phyloP scores from a whole-genome alignment of 2,797 vertebrate species.

The Pangasius sanitwongsei region DNA sequence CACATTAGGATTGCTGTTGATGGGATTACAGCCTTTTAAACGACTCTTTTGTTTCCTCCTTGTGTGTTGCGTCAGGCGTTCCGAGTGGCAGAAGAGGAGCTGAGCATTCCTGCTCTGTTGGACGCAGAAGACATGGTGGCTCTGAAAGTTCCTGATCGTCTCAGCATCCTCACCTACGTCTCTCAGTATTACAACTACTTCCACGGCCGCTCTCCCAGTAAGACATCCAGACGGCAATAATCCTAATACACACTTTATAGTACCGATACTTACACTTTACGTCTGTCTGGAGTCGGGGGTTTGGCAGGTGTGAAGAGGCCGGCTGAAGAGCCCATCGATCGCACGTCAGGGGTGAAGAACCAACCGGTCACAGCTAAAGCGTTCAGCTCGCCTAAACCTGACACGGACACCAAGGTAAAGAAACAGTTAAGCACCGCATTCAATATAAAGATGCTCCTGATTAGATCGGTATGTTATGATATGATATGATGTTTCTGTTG shows the following conservation, averaged over 20 bases:
- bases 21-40: not conserved
- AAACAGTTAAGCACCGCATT: too few species aligned
- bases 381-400: conserved; percentile 63
- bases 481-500: not conserved
- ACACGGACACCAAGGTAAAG: conserved; percentile 60
- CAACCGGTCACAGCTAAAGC: conserved; percentile 68
- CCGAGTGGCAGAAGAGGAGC: conserved; percentile 84
- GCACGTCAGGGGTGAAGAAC: conserved; percentile 73
- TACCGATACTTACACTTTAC: not conserved
- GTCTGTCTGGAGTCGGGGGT: conserved; percentile 81
- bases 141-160: conserved; percentile 88
- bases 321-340: conserved; percentile 67
- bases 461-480: not conserved
- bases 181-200: conserved; percentile 99
- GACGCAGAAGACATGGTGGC: conserved; percentile 98
- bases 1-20: not conserved
- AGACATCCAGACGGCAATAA: conserved; percentile 61
- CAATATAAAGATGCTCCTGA: too few species aligned
- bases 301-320: conserved; percentile 87
- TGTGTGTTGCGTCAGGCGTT: conserved; percentile 82
- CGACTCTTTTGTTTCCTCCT: accelerated
- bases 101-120: conserved; percentile 93
- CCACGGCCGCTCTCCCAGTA: conserved; percentile 93
- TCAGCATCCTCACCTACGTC: conserved; percentile 96
- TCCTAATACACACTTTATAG: not conserved